Evolutionary conservation across 2,113 vertebrate species (phyloP).

Genomic region (Barbus barbus): DNA sequence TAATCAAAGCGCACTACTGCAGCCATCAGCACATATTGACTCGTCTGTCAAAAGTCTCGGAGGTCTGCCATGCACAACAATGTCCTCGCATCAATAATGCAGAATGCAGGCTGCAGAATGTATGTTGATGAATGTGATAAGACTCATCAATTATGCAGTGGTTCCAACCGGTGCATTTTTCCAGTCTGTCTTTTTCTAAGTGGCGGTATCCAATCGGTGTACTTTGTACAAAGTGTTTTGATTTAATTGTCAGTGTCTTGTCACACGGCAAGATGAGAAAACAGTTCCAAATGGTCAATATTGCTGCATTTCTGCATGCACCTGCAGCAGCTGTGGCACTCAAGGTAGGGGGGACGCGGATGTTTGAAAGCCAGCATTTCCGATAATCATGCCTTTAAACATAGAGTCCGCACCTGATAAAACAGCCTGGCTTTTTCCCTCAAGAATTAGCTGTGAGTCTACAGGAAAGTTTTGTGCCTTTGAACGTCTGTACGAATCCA

Average conservation of each 20-base stretch:
- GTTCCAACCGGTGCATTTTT: neutral
- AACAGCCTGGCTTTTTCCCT: neutral
- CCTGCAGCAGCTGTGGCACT: conserved; percentile 17
- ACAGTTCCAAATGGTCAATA: neutral
- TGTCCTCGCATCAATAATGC: conserved; percentile 30
- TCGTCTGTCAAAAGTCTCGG: conserved; percentile 30
- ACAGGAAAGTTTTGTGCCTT: neutral
- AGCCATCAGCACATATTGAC: conserved; percentile 15
- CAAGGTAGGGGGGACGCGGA: neutral
- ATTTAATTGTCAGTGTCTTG: conserved; percentile 25
- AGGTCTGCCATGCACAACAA: conserved; percentile 34
- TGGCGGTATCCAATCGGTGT: neutral
- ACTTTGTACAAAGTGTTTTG: neutral
- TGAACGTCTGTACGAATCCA: neutral
- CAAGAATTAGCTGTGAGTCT: conserved; percentile 1
- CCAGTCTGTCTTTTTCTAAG: neutral
- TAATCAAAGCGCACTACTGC: conserved; percentile 22
- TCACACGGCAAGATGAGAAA: neutral
- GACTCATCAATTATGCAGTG: conserved; percentile 15
- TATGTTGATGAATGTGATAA: conserved; percentile 32
- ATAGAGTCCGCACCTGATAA: neutral
- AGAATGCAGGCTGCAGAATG: conserved; percentile 14
- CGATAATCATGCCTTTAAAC: conserved; percentile 16
- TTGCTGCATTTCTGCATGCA: neutral
- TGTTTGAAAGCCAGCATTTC: conserved; percentile 7